phyloP scores from a whole-genome alignment of 2,888 invertebrate species.

The Drosophila meridionalis region DNA sequence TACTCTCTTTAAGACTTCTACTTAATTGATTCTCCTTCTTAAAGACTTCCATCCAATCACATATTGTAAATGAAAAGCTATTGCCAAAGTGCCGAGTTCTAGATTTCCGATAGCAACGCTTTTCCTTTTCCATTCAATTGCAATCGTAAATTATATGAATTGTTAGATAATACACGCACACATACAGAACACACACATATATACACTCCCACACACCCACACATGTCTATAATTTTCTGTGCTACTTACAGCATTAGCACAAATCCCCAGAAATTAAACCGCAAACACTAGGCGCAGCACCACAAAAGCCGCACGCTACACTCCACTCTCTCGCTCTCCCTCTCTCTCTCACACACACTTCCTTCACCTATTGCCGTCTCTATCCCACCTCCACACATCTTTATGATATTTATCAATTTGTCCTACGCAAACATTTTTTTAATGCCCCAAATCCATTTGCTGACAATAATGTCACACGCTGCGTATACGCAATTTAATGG shows the following conservation, averaged over 20 bases:
- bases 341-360: background rate
- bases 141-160: conserved; percentile 44
- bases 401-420: conserved; percentile 62
- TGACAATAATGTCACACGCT: conserved; percentile 20
- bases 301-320: conserved; percentile 38
- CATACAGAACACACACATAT: background rate
- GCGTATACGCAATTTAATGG: conserved; percentile 54
- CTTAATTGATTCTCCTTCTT: background rate
- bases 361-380: background rate
- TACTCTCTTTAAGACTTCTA: background rate
- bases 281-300: conserved; percentile 54
- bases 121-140: conserved; percentile 38
- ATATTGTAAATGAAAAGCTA: background rate
- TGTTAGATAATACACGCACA: conserved; percentile 1
- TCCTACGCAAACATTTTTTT: conserved; percentile 58
- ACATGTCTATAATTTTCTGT: conserved; percentile 8
- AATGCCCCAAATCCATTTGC: conserved; percentile 60
- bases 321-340: background rate
- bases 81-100: background rate
- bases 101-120: conserved; percentile 11
- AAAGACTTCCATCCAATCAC: background rate
- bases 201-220: background rate
- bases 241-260: conserved; percentile 23
- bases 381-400: background rate
- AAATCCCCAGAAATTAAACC: conserved; percentile 52